phyloP scores from a whole-genome alignment of 1,140 invertebrate species.

The Drosophila ananassae region DNA sequence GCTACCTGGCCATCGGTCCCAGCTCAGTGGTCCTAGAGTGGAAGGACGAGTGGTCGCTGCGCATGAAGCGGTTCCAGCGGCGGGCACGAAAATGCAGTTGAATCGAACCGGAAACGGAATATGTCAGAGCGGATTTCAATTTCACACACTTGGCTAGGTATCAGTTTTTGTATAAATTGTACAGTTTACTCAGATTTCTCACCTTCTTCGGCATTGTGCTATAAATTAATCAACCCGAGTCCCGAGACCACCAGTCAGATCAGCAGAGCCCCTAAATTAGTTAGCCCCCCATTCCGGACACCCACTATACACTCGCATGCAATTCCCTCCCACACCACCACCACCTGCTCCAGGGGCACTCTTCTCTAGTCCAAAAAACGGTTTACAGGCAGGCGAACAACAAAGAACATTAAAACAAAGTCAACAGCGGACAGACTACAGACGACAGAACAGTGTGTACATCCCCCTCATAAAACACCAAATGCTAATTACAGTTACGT shows the following conservation, averaged over 20 bases:
- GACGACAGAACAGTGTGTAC: conserved; percentile 5
- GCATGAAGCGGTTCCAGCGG: conserved; percentile 95
- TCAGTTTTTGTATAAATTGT: conserved; percentile 84
- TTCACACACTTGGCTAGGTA: conserved; percentile 84
- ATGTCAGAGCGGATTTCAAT: conserved; percentile 84
- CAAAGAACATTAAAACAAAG: background rate
- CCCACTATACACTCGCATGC: background rate
- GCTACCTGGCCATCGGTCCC: conserved; percentile 92
- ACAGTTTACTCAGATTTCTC: conserved; percentile 84
- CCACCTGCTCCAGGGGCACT: conserved; percentile 30
- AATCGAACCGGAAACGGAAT: conserved; percentile 84
- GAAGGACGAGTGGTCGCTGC: conserved; percentile 96
- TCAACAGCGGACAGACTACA: conserved; percentile 8
- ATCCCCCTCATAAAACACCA: conserved; percentile 34
- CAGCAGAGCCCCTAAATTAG: background rate
- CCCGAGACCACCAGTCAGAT: background rate
- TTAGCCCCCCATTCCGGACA: background rate
- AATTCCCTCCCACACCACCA: conserved; percentile 31
- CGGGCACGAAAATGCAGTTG: conserved; percentile 88
- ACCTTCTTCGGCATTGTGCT: conserved; percentile 83
- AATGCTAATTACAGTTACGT: conserved; percentile 70
- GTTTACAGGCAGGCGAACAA: background rate
- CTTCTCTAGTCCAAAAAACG: conserved; percentile 56
- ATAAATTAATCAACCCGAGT: conserved; percentile 60
- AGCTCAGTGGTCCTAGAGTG: conserved; percentile 95